Base-by-base conservation (phyloP, 2,113 vertebrate genomes). In the Gracilinanus agilis region DNA sequence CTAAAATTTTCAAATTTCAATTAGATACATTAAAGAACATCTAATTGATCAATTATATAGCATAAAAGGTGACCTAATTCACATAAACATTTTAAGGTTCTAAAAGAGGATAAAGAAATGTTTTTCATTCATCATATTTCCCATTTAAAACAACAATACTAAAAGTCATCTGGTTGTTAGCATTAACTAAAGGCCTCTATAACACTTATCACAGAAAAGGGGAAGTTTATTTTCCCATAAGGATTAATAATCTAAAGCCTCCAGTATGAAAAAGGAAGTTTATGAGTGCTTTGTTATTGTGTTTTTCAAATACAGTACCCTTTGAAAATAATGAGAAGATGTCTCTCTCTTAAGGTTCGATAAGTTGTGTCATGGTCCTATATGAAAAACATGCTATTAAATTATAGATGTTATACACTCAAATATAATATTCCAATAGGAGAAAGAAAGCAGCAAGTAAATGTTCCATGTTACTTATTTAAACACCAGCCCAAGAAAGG, bases 31-130 rank as follows among this genome's bases (percentile, higher is more conserved):
- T 19, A n/a, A 34, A 75, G 34, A 93, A 95, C 61, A 90, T 96
- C 93, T 55, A 94, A 21, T 90, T 90, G 88, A 89, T 13, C 94
- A 95, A 92, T 91, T 94, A 94, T 96, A 96, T 67, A 61, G n/a
- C 25, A 92, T 53, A 92, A 95, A 91, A 54, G 58, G 91, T n/a
- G 53, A 96, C 27, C 56, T 91, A 96, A 94, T 75, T 93, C 53
- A 75, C 9, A 61, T 55, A 94, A 94, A 16, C 19, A 92, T 29
- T 88, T 27, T 55, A 96, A 56, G 91, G 75, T 88, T 75, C 67
- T 75, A n/a, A 75, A 67, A 75, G 34, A 75, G 67, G 12, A 75
- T 1, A 13, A 75, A 75, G 29, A 75, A 67, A n/a, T 75, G 19
- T n/a, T 75, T 91, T 25, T 90, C 44, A 93, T 90, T 89, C 24